These are phyloP conservation scores for Fopius arisanus DNA, from an alignment of 1,140 invertebrate genomes.

Conservation along the genomic window DNA sequence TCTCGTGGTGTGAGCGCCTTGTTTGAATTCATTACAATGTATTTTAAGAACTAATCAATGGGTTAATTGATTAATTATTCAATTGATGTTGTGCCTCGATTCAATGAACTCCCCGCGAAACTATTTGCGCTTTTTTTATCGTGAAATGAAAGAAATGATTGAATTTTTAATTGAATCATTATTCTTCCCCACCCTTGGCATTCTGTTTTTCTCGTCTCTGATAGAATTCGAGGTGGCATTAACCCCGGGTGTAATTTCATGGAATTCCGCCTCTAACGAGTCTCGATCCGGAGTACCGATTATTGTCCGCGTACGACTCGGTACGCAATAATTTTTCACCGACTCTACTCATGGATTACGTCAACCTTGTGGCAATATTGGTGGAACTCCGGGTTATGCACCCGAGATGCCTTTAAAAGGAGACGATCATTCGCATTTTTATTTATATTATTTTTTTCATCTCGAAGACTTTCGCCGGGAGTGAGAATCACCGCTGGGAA, in stretches of 20 bases:
- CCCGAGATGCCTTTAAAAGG: constrained; percentile 17
- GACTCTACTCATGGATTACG: not conserved
- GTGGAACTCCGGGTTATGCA: not conserved
- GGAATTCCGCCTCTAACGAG: constrained; percentile 3
- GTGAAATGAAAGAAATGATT: not conserved
- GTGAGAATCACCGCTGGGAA: not conserved
- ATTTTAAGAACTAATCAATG: too few species aligned
- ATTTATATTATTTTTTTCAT: constrained; percentile 9
- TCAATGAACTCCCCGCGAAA: too few species aligned
- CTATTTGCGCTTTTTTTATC: not conserved
- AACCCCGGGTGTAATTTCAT: not conserved
- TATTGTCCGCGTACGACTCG: not conserved
- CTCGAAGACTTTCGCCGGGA: not conserved
- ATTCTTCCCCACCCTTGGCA: not conserved
- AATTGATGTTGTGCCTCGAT: too few species aligned
- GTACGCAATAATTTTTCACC: not conserved
- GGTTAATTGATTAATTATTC: too few species aligned
- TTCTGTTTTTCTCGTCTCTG: not conserved
- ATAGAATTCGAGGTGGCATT: constrained; percentile 4
- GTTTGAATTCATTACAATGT: too few species aligned
- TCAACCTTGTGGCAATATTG: constrained; percentile 27
- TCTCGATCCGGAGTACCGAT: not conserved
- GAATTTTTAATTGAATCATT: not conserved
- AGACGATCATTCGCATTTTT: not conserved
- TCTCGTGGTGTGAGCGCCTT: too few species aligned